Base-by-base conservation (phyloP, 2,113 vertebrate species). In the Brienomyrus brachyistius region DNA sequence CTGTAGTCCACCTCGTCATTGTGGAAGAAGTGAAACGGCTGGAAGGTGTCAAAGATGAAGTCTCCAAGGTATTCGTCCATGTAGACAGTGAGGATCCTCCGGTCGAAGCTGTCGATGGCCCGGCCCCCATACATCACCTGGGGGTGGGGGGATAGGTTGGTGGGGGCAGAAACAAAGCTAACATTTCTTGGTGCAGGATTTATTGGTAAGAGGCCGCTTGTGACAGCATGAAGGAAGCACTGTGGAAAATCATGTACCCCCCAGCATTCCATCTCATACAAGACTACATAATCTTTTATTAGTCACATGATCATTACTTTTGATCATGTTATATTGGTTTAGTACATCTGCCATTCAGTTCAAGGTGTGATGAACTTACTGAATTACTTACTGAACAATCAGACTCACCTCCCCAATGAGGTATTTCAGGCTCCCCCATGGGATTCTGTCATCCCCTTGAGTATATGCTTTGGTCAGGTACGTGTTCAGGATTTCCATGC, bases 101-200 rank as follows among this genome's bases (percentile, higher is more conserved):
- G 96, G 91, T 99, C 98, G 6, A 98, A 99, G 95, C 98, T 98
- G 88, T 99, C 98, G 0, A 97, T 98, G 40, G 95, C 96, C 0
- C 98, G 95, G 0, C 98, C 98, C 0, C 98, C 98, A 0, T 99
- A 99, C 98, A 99, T 99, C 92, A 99, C 98, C 98, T 99, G 83
- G 6, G 54, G 50, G 87, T 10, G 91, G 15, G 31, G 86, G 21
- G 62, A 11, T 27, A 70, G n/a, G 27, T 70, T 27, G 10, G 9
- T 70, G 89, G 56, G 43, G 5, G 17, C n/a, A 66, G 19, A 15
- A 40, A 88, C 19, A 51, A 31, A 35, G 8, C 84, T 52, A 62
- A 51, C 40, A 47, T 52, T 27, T 89, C 19, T 62, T 50, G 45
- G 21, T 88, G 87, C 2, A 70, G 9, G 7, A 48, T 70, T 88